Conservation (phyloP, 2,888 invertebrate genomes). For the Abrostola tripartita region DNA sequence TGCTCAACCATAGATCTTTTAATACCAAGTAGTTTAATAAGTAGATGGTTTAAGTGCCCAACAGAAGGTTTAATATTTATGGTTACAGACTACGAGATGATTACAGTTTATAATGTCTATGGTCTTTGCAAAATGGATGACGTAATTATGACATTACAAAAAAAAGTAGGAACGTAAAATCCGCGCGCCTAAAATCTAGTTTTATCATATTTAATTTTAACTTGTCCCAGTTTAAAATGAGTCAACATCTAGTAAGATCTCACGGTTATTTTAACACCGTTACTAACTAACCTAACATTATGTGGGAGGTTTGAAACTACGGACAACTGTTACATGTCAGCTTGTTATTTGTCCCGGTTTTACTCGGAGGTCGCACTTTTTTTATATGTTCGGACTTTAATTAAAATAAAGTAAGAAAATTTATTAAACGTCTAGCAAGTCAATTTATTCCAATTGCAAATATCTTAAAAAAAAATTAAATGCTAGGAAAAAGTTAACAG, state of each 20-base stretch:
- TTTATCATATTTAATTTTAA: slow-evolving; percentile 39
- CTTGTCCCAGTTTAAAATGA: slow-evolving; percentile 40
- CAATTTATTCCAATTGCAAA: no score
- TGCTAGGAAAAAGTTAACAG: neutral
- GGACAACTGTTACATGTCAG: slow-evolving; percentile 27
- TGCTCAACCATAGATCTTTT: no score
- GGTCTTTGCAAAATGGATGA: no score
- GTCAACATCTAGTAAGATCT: slow-evolving; percentile 42
- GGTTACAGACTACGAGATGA: no score
- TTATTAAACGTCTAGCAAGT: no score
- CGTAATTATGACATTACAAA: neutral
- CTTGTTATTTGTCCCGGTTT: slow-evolving; percentile 26
- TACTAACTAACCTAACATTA: slow-evolving; percentile 40
- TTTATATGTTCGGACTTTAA: neutral
- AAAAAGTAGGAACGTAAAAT: slow-evolving; percentile 1
- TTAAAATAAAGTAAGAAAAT: no score
- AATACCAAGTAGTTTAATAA: no score
- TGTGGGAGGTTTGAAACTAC: slow-evolving; percentile 48
- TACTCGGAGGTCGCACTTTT: slow-evolving; percentile 2
- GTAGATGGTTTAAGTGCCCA: no score
- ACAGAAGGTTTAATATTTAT: no score
- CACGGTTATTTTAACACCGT: slow-evolving; percentile 51
- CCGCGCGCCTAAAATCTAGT: slow-evolving; percentile 21
- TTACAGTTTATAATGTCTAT: no score
- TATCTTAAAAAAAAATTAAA: neutral